These are phyloP conservation scores for Synanthedon formicaeformis DNA, from an alignment of 2,888 invertebrate species.

Conservation along the genomic window DNA sequence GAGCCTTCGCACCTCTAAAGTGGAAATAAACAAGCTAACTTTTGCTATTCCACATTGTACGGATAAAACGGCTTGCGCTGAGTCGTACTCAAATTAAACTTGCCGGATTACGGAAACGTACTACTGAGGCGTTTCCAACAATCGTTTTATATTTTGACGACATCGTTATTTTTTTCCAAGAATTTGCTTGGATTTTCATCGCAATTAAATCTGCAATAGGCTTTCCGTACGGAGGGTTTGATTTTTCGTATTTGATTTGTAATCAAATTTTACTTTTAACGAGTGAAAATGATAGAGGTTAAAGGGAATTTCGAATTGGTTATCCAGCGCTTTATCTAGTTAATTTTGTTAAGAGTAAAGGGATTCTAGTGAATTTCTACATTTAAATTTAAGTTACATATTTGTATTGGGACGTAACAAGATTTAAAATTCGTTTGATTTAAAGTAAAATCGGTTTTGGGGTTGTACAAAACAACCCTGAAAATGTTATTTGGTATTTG, in stretches of 20 bases:
- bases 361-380: no score
- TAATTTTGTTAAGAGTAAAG: no score
- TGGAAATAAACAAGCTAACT: constrained; percentile 56
- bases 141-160: constrained; percentile 7
- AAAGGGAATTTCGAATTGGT: neutral
- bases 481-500: no score
- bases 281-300: neutral
- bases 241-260: neutral
- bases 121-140: constrained; percentile 20
- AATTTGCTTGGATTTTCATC: no score
- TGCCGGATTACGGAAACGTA: constrained; percentile 29
- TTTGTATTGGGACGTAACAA: no score
- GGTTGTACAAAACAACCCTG: no score
- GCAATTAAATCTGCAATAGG: no score
- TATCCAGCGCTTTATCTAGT: no score
- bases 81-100: constrained; percentile 35
- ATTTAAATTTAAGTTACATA: no score
- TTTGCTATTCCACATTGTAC: constrained; percentile 45
- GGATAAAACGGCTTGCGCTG: constrained; percentile 28
- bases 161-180: neutral
- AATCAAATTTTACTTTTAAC: neutral
- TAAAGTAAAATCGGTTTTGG: no score
- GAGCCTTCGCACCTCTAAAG: constrained; percentile 28
- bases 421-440: no score
- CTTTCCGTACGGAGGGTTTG: no score